These are phyloP conservation scores for Cryptocephalus primarius DNA, from an alignment of 2,888 invertebrate species.

Conservation along the genomic window DNA sequence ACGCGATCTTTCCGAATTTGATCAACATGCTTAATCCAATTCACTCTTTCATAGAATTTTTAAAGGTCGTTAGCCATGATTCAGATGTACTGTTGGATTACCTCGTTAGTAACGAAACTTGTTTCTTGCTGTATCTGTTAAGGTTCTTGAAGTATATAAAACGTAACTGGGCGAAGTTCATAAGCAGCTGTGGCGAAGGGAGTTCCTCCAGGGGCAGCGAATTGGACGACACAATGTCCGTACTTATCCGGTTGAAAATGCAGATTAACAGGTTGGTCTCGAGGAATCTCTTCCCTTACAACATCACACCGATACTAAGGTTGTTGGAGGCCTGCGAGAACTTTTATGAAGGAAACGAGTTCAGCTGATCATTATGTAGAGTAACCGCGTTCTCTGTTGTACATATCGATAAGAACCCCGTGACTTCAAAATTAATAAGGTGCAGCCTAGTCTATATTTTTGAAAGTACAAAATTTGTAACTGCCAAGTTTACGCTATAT, in stretches of 20 bases:
- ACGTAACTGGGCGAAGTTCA: constrained; percentile 74
- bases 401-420: background rate
- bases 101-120: constrained; percentile 83
- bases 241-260: constrained; percentile 64
- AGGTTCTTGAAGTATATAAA: constrained; percentile 75
- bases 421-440: no score
- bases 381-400: background rate
- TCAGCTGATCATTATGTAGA: constrained; percentile 45
- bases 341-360: constrained; percentile 73
- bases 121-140: constrained; percentile 74
- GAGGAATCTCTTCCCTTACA: constrained; percentile 77
- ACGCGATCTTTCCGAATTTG: constrained; percentile 68
- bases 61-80: constrained; percentile 72
- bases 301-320: constrained; percentile 77
- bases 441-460: no score
- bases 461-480: no score
- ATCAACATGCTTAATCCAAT: constrained; percentile 76
- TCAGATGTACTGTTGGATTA: constrained; percentile 72
- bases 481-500: no score
- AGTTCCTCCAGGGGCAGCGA: constrained; percentile 38
- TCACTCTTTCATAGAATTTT: constrained; percentile 76
- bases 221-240: constrained; percentile 74
- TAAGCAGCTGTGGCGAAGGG: constrained; percentile 59
- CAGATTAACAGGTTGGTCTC: constrained; percentile 76
- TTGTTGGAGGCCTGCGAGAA: constrained; percentile 75